A percentile compares a stretch with the other conserved stretches of the same genome.
Conservation (phyloP, 2,797 vertebrate genomes). For the Chanos chanos region DNA sequence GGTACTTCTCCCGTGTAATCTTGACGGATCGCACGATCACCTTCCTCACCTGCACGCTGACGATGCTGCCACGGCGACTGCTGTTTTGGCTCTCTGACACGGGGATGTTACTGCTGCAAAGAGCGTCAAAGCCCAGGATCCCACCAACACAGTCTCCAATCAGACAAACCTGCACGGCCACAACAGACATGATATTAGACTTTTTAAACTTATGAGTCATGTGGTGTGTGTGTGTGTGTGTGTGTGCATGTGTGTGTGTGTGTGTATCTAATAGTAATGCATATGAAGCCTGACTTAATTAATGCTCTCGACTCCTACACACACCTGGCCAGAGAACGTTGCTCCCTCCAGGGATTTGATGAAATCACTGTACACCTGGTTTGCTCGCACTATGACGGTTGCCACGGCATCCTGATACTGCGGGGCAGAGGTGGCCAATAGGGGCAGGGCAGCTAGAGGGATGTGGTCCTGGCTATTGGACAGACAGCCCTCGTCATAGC, state of each 20-base stretch:
- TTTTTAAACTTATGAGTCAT: no score
- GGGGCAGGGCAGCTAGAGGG: constrained; percentile 89
- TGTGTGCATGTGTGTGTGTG: neutral
- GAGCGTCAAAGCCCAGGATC: constrained; percentile 92
- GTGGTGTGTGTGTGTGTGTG: neutral
- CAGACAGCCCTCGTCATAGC: constrained; percentile 91
- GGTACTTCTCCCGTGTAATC: no score
- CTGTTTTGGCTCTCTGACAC: constrained; percentile 92
- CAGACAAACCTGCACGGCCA: constrained; percentile 81
- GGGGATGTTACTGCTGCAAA: constrained; percentile 87
- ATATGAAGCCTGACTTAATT: neutral
- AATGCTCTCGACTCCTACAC: constrained; percentile 32
- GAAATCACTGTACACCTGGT: constrained; percentile 92
- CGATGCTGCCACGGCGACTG: constrained; percentile 89
- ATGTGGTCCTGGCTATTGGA: constrained; percentile 98
- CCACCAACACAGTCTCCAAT: constrained; percentile 97
- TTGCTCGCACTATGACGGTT: constrained; percentile 87
- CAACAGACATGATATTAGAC: neutral
- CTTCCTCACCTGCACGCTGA: constrained; percentile 89
- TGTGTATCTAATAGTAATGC: neutral
- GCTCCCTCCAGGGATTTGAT: constrained; percentile 84
- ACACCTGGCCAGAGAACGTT: constrained; percentile 89
- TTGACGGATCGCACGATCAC: no score
- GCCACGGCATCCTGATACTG: constrained; percentile 96
- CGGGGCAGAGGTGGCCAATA: constrained; percentile 89